phyloP scores from a whole-genome alignment of 2,888 invertebrate genomes.

The Graphium colonna region DNA sequence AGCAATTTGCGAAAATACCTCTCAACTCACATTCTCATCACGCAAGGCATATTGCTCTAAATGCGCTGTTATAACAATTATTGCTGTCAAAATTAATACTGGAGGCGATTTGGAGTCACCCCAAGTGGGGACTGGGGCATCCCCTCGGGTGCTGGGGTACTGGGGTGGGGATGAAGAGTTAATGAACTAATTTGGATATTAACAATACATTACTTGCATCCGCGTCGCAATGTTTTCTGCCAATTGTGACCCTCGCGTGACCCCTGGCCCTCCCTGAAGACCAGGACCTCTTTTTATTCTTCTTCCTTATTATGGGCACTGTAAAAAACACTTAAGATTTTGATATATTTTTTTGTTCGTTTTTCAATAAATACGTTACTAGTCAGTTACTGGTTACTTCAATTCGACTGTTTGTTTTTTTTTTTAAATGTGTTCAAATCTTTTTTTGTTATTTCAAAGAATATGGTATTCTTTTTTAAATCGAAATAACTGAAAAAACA shows the following conservation, averaged over 20 bases:
- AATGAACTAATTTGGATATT: slow-evolving; percentile 79
- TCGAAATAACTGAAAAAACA: too few relatives aligned
- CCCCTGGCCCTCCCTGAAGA: background rate
- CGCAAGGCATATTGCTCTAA: slow-evolving; percentile 36
- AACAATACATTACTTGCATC: slow-evolving; percentile 77
- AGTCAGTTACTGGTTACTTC: too few relatives aligned
- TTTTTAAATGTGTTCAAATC: too few relatives aligned
- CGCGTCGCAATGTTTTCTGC: slow-evolving; percentile 47
- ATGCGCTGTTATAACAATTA: slow-evolving; percentile 46
- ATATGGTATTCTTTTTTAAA: too few relatives aligned
- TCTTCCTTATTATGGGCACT: too few relatives aligned
- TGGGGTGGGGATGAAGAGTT: slow-evolving; percentile 64
- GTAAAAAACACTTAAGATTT: too few relatives aligned
- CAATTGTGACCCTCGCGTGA: slow-evolving; percentile 37
- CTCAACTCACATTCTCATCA: slow-evolving; percentile 18
- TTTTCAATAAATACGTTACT: too few relatives aligned
- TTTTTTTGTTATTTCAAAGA: too few relatives aligned
- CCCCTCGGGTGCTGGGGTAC: slow-evolving; percentile 41
- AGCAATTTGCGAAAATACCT: too few relatives aligned
- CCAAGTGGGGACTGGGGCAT: slow-evolving; percentile 51
- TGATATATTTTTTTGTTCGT: too few relatives aligned
- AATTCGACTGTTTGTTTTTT: too few relatives aligned
- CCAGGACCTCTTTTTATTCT: too few relatives aligned
- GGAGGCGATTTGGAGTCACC: slow-evolving; percentile 59
- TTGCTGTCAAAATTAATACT: slow-evolving; percentile 69